These are phyloP conservation scores for Halictus quadricinctus DNA, from an alignment of 2,888 invertebrate species.

Conservation along the genomic window DNA sequence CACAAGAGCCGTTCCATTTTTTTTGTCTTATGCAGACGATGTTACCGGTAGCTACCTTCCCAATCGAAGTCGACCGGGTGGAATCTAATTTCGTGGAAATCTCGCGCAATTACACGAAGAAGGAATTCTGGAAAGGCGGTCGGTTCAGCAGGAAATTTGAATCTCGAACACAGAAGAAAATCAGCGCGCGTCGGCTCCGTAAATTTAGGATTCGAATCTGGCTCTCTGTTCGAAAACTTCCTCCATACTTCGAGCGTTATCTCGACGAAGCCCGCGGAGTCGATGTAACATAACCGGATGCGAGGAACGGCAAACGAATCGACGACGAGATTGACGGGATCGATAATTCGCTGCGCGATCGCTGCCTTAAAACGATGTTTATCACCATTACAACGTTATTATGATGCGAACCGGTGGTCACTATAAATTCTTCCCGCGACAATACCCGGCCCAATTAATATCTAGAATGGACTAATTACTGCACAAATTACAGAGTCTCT, in stretches of 20 bases:
- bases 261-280: not conserved
- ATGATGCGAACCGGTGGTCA: slow-evolving; percentile 43
- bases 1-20: not conserved
- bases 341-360: slow-evolving; percentile 32
- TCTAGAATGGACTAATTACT: slow-evolving; percentile 65
- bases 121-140: slow-evolving; percentile 1
- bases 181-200: not conserved
- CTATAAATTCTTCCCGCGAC: slow-evolving; percentile 64
- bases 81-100: slow-evolving; percentile 7
- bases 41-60: not conserved
- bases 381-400: slow-evolving; percentile 59
- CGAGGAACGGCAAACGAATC: not conserved
- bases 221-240: not conserved
- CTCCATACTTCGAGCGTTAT: not conserved
- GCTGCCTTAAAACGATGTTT: slow-evolving; percentile 52
- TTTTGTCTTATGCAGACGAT: not conserved
- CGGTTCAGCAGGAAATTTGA: slow-evolving; percentile 7
- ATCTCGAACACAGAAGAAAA: not conserved
- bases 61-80: not conserved
- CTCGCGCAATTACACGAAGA: not conserved
- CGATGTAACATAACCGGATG: not conserved
- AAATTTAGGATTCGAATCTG: not conserved
- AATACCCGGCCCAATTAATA: slow-evolving; percentile 63
- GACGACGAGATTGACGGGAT: not conserved
- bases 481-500: slow-evolving; percentile 61